Evolutionary conservation across 2,888 invertebrate genomes (phyloP).

Genomic region (Tigriopus californicus): DNA sequence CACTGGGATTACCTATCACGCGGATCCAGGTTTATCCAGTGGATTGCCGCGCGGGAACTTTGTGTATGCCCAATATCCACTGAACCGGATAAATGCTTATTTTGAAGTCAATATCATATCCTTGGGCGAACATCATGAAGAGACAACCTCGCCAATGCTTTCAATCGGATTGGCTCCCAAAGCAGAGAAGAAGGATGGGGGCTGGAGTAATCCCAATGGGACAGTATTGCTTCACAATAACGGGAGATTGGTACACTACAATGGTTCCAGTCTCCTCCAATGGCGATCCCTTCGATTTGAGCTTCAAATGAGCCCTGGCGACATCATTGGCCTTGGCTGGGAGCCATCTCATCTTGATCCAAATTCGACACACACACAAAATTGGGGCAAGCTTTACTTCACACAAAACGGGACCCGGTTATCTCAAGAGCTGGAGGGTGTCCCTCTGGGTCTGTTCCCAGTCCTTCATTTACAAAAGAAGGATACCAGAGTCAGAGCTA

Average conservation of each 20-base stretch:
- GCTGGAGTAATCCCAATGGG: conserved; percentile 19
- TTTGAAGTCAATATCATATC: conserved; percentile 18
- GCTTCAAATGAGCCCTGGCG: conserved; percentile 25
- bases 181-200: neutral
- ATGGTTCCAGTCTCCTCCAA: conserved; percentile 27
- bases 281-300: conserved; percentile 28
- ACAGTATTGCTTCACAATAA: conserved; percentile 22
- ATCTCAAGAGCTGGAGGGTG: conserved; percentile 26
- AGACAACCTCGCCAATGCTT: conserved; percentile 17
- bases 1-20: conserved; percentile 26
- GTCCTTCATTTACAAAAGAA: conserved; percentile 29
- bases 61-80: conserved; percentile 26
- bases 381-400: too few species aligned
- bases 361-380: conserved; percentile 19
- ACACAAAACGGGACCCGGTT: too few species aligned
- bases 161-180: conserved; percentile 18
- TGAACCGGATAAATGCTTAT: conserved; percentile 21
- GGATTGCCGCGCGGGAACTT: conserved; percentile 27
- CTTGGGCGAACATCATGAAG: conserved; percentile 16
- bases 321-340: conserved; percentile 28
- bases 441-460: conserved; percentile 26
- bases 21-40: conserved; percentile 26
- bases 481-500: conserved; percentile 25
- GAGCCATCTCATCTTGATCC: conserved; percentile 23
- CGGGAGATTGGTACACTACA: conserved; percentile 29